These are phyloP conservation scores for Caenorhabditis afra DNA, from an alignment of 2,888 invertebrate species.

Conservation along the genomic window DNA sequence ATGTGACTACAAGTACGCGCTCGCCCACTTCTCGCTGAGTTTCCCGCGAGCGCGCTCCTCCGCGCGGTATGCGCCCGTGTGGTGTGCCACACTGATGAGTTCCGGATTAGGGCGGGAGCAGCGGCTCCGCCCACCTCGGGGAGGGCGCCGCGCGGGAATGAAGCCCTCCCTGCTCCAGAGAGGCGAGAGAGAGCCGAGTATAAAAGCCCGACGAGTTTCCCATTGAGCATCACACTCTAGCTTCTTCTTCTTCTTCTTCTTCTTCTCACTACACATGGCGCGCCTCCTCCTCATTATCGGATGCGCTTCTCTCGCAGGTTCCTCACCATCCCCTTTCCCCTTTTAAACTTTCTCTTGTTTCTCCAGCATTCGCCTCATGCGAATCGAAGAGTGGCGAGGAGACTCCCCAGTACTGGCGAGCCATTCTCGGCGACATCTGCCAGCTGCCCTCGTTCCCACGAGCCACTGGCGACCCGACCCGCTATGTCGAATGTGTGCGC, in stretches of 20 bases:
- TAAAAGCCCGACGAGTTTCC: conserved; percentile 60
- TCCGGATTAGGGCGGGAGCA: conserved; percentile 59
- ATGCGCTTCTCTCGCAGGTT: conserved; percentile 58
- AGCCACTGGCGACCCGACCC: conserved; percentile 76
- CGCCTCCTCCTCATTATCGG: conserved; percentile 58
- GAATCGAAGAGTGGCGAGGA: conserved; percentile 72
- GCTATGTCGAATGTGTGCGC: conserved; percentile 79
- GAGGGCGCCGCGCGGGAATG: conserved; percentile 46
- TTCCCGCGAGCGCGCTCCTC: conserved; percentile 1
- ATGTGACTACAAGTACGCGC: conserved; percentile 30
- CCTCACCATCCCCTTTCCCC: conserved; percentile 2
- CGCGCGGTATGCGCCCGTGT: conserved; percentile 48
- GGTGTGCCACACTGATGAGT: conserved; percentile 48
- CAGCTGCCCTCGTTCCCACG: conserved; percentile 78
- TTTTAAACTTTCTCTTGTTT: conserved; percentile 17
- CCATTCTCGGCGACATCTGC: conserved; percentile 79
- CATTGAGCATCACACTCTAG: conserved; percentile 52
- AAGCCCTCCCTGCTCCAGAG: conserved; percentile 44
- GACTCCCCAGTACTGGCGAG: conserved; percentile 77
- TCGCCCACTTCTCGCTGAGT: no score
- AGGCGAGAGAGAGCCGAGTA: conserved; percentile 28
- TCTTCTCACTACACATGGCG: conserved; percentile 58
- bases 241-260: conserved; percentile 16
- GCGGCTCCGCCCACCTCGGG: conserved; percentile 22
- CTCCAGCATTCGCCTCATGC: conserved; percentile 60